Percentiles rank a stretch among this genome's conserved stretches.
These are phyloP conservation scores for Harmothoe impar DNA, from an alignment of 2,888 invertebrate species.

Conservation along the genomic window DNA sequence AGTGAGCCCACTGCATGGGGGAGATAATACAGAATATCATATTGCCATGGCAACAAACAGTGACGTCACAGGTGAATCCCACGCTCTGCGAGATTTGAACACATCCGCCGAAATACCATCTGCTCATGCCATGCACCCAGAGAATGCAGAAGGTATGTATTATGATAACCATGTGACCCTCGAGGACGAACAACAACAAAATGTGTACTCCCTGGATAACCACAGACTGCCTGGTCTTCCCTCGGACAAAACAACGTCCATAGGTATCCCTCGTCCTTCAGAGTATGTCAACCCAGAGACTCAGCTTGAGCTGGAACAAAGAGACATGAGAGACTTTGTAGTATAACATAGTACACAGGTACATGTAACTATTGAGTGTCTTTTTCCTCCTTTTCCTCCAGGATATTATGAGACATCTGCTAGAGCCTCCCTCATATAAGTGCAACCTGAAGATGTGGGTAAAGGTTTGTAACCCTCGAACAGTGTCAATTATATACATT, in stretches of 20 bases:
- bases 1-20: neutral
- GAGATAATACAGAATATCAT: neutral
- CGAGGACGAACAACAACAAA: constrained; percentile 19
- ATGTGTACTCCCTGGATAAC: neutral
- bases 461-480: too few species aligned
- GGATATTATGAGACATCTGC: neutral
- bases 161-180: neutral
- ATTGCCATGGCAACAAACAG: neutral
- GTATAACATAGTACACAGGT: neutral
- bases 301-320: neutral
- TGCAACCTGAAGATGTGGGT: too few species aligned
- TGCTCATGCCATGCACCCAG: too few species aligned
- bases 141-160: neutral
- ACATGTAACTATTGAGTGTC: too few species aligned
- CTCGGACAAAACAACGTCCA: too few species aligned
- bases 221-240: neutral
- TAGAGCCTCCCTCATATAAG: too few species aligned
- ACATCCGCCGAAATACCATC: neutral
- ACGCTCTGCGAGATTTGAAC: neutral
- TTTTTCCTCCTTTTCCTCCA: neutral
- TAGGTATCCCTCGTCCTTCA: neutral
- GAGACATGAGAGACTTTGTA: constrained; percentile 1
- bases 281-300: neutral
- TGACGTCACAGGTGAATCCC: neutral
- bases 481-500: too few species aligned